Evolutionary conservation across 2,797 vertebrate species (phyloP).

Genomic region (Rhyacichthys aspro): DNA sequence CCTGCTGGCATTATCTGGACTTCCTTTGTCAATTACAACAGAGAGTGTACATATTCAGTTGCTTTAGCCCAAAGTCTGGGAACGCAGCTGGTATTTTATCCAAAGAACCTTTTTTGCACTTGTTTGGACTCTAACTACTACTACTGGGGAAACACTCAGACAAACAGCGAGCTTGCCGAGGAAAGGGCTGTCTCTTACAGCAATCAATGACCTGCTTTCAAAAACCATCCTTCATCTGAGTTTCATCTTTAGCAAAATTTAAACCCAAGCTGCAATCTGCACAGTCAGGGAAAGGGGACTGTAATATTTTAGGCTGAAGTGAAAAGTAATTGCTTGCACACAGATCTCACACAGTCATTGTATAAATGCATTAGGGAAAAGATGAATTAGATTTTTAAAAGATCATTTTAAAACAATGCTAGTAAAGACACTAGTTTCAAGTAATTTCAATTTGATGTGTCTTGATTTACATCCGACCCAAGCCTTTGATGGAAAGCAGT

Average conservation of each 20-base stretch:
- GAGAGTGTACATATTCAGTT: too few species aligned
- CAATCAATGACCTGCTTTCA: slow-evolving; percentile 46
- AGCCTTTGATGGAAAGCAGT: not conserved
- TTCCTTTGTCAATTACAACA: too few species aligned
- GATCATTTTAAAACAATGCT: slow-evolving; percentile 12
- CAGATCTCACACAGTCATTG: slow-evolving; percentile 1
- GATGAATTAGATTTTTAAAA: slow-evolving; percentile 23
- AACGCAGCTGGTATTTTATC: slow-evolving; percentile 38
- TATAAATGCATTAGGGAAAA: slow-evolving; percentile 21
- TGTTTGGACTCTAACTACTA: slow-evolving; percentile 29
- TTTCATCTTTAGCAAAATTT: slow-evolving; percentile 50
- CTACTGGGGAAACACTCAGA: slow-evolving; percentile 58
- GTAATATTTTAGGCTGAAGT: slow-evolving; percentile 49
- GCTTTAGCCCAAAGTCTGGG: slow-evolving; percentile 40
- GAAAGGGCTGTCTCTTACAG: slow-evolving; percentile 38
- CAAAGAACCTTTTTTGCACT: slow-evolving; percentile 46
- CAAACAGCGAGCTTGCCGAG: slow-evolving; percentile 42
- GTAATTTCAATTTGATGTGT: slow-evolving; percentile 22
- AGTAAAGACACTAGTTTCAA: slow-evolving; percentile 16
- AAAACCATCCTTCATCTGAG: slow-evolving; percentile 42
- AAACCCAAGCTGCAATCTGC: slow-evolving; percentile 34
- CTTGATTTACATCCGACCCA: not conserved
- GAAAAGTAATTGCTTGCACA: slow-evolving; percentile 36
- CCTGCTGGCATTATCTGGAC: too few species aligned
- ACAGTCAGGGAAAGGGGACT: slow-evolving; percentile 47